These are phyloP conservation scores for Myanophis thanlyinensis DNA, from an alignment of 2,113 vertebrate genomes.

Conservation along the genomic window DNA sequence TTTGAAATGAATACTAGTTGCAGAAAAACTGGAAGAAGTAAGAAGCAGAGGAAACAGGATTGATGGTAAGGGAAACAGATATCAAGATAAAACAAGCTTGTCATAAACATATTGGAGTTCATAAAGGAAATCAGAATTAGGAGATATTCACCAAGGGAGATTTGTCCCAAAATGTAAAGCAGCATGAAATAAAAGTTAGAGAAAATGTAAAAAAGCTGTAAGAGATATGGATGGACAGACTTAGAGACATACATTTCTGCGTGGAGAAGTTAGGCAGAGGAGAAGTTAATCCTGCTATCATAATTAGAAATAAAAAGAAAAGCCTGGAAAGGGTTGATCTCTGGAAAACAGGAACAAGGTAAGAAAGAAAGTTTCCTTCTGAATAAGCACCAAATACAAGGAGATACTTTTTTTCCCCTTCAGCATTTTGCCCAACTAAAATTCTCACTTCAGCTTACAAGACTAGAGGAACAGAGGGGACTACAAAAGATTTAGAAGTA, in stretches of 20 bases:
- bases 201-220: not conserved
- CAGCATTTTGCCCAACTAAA: not conserved
- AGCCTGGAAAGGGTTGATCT: not conserved
- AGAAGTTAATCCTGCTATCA: not conserved
- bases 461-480: not conserved
- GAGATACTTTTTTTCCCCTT: not conserved
- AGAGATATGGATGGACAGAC: not conserved
- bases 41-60: not conserved
- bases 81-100: not conserved
- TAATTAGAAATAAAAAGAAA: not conserved
- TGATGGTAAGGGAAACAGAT: not conserved
- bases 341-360: not conserved
- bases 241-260: not conserved
- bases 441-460: not conserved
- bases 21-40: not conserved
- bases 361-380: not conserved
- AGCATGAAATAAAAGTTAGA: not conserved
- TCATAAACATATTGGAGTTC: not conserved
- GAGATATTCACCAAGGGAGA: not conserved
- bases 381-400: too few relatives aligned
- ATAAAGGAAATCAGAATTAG: not conserved
- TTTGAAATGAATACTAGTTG: not conserved
- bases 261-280: too few relatives aligned
- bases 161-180: not conserved
- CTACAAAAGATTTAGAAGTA: not conserved